These are phyloP conservation scores for Empidonax traillii DNA, from an alignment of 2,113 vertebrate genomes.

Conservation along the genomic window DNA sequence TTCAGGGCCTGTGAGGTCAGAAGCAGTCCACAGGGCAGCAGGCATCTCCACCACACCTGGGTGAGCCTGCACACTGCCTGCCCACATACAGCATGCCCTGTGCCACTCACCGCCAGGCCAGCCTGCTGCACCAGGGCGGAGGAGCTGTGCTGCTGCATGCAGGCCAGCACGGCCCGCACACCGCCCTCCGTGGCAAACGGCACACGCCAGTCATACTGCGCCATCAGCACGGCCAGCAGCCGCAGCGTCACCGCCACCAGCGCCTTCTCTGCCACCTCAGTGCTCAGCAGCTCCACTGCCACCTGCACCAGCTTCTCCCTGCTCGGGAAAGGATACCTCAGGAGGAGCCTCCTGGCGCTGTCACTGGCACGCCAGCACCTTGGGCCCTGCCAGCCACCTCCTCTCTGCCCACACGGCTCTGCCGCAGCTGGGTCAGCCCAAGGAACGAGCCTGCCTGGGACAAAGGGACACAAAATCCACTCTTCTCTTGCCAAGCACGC, in stretches of 20 bases:
- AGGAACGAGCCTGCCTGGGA: neutral
- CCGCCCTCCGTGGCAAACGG: constrained; percentile 90
- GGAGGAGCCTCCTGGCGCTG: neutral
- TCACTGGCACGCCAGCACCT: fast-evolving
- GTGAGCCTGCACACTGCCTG: neutral
- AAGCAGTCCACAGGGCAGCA: neutral
- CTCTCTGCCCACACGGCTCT: neutral
- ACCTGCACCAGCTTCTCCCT: constrained; percentile 91
- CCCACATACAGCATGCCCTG: fast-evolving
- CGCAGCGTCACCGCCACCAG: constrained; percentile 74
- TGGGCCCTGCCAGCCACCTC: neutral
- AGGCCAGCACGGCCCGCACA: constrained; percentile 84
- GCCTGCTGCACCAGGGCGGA: constrained; percentile 85
- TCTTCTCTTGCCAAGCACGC: fast-evolving
- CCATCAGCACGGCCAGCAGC: constrained; percentile 83
- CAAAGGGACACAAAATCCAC: neutral
- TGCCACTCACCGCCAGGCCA: constrained; percentile 83
- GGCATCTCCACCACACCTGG: fast-evolving
- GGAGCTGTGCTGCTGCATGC: constrained; percentile 85
- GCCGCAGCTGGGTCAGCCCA: neutral
- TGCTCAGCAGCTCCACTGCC: constrained; percentile 83
- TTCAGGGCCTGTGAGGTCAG: constrained; percentile 81
- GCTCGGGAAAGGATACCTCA: neutral
- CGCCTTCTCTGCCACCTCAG: constrained; percentile 76
- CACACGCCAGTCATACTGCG: constrained; percentile 84